Conservation (phyloP, 1,140 invertebrate genomes). For the Hylyphantes graminicola region DNA sequence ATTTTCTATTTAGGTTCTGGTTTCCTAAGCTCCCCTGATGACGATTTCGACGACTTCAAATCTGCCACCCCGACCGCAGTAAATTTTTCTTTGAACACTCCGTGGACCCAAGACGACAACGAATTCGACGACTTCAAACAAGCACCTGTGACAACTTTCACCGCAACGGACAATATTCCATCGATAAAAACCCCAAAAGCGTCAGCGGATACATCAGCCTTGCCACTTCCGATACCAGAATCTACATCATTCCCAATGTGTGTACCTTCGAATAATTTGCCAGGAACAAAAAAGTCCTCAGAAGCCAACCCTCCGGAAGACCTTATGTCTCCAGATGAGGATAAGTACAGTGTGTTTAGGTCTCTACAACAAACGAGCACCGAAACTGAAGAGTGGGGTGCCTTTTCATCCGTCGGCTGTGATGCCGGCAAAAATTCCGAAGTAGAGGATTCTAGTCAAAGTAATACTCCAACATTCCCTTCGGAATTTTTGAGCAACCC, state of each 20-base stretch:
- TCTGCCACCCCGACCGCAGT: constrained; percentile 43
- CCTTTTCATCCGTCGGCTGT: constrained; percentile 4
- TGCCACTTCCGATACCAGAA: background rate
- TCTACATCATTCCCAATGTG: background rate
- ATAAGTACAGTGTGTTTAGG: constrained; percentile 69
- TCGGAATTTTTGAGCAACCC: constrained; percentile 35
- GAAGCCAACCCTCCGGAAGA: constrained; percentile 40
- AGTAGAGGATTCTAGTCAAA: background rate
- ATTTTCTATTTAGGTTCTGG: constrained; percentile 9
- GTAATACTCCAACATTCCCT: background rate
- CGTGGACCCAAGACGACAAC: constrained; percentile 60
- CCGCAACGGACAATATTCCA: too few species aligned
- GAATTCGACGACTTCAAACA: constrained; percentile 74
- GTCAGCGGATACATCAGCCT: constrained; percentile 67
- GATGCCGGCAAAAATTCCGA: background rate
- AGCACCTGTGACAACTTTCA: constrained; percentile 64
- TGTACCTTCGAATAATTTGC: background rate
- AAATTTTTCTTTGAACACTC: constrained; percentile 37
- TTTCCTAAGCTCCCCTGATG: constrained; percentile 41
- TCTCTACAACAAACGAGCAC: constrained; percentile 51
- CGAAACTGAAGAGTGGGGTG: constrained; percentile 9
- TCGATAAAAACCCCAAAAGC: constrained; percentile 53
- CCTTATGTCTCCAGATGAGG: constrained; percentile 65
- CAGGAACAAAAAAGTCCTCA: too few species aligned
- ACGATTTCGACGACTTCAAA: constrained; percentile 60